phyloP scores from a whole-genome alignment of 1,140 invertebrate genomes.

The Drosophila ambigua region DNA sequence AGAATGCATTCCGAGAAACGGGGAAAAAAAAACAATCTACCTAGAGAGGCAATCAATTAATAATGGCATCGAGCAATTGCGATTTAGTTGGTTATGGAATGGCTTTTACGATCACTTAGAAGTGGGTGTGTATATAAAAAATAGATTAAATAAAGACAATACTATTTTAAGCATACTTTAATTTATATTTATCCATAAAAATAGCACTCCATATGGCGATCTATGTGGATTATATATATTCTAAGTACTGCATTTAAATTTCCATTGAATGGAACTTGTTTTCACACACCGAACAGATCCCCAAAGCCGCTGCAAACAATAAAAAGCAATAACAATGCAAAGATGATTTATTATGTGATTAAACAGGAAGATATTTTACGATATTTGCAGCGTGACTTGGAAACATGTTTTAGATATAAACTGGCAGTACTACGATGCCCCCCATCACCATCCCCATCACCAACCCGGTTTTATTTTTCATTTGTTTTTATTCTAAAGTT shows the following conservation, averaged over 20 bases:
- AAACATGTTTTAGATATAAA: slow-evolving; percentile 58
- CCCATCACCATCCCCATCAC: background rate
- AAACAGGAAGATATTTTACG: slow-evolving; percentile 78
- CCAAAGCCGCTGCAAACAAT: slow-evolving; percentile 38
- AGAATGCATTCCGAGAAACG: slow-evolving; percentile 52
- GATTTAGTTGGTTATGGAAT: slow-evolving; percentile 13
- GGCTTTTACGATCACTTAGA: slow-evolving; percentile 8
- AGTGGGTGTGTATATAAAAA: slow-evolving; percentile 36
- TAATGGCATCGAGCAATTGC: slow-evolving; percentile 53
- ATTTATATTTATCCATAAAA: slow-evolving; percentile 30
- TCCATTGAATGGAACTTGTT: slow-evolving; percentile 68
- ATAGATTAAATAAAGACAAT: background rate
- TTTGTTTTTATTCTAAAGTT: slow-evolving; percentile 72
- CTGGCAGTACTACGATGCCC: background rate
- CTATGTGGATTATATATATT: background rate
- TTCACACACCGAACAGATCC: slow-evolving; percentile 47
- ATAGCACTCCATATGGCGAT: slow-evolving; percentile 18
- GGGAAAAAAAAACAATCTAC: slow-evolving; percentile 38
- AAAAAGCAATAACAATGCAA: slow-evolving; percentile 61
- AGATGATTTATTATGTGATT: slow-evolving; percentile 80
- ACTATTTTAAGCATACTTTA: slow-evolving; percentile 14
- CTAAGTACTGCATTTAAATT: slow-evolving; percentile 24
- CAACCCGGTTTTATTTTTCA: slow-evolving; percentile 37
- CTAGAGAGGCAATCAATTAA: slow-evolving; percentile 55
- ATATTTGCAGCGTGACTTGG: slow-evolving; percentile 67